Evolutionary conservation across 2,797 vertebrate species (phyloP).

Genomic region (Hippocampus kuda): DNA sequence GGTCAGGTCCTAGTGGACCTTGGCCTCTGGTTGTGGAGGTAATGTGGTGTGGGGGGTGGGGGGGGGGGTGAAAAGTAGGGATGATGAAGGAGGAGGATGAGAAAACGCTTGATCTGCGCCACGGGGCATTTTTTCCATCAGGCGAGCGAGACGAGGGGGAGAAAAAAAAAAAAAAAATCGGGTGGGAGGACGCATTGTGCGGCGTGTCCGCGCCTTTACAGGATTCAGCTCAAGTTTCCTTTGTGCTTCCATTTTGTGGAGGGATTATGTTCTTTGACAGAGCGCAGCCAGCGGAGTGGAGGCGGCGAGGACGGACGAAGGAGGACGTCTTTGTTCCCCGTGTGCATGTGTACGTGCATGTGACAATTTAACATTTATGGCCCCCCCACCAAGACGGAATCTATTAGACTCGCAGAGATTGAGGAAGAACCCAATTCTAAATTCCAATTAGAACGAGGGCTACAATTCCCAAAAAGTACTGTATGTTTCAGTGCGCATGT

Average conservation of each 20-base stretch:
- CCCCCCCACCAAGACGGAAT: slow-evolving; percentile 64
- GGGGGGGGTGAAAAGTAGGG: slow-evolving; percentile 5
- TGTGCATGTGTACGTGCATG: slow-evolving; percentile 33
- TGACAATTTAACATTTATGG: slow-evolving; percentile 74
- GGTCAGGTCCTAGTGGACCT: not conserved
- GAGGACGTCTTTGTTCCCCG: slow-evolving; percentile 67
- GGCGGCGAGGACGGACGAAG: slow-evolving; percentile 51
- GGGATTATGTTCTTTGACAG: slow-evolving; percentile 77
- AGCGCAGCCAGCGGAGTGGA: slow-evolving; percentile 70
- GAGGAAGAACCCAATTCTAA: not conserved
- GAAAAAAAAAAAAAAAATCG: slow-evolving; percentile 19
- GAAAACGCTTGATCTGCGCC: slow-evolving; percentile 64
- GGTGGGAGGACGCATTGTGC: slow-evolving; percentile 67
- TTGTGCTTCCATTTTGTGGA: slow-evolving; percentile 75
- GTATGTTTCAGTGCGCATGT: not conserved
- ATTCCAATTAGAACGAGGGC: not conserved
- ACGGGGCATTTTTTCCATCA: slow-evolving; percentile 63
- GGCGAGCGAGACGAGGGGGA: slow-evolving; percentile 21
- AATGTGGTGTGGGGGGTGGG: not conserved
- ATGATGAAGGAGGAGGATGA: slow-evolving; percentile 28
- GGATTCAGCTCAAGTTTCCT: slow-evolving; percentile 78
- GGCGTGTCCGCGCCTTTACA: slow-evolving; percentile 69
- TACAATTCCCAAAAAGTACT: not conserved
- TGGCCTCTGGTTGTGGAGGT: slow-evolving; percentile 13
- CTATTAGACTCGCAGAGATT: slow-evolving; percentile 2